Conservation (phyloP, 2,888 invertebrate genomes). For the Nomada hirtipes region DNA sequence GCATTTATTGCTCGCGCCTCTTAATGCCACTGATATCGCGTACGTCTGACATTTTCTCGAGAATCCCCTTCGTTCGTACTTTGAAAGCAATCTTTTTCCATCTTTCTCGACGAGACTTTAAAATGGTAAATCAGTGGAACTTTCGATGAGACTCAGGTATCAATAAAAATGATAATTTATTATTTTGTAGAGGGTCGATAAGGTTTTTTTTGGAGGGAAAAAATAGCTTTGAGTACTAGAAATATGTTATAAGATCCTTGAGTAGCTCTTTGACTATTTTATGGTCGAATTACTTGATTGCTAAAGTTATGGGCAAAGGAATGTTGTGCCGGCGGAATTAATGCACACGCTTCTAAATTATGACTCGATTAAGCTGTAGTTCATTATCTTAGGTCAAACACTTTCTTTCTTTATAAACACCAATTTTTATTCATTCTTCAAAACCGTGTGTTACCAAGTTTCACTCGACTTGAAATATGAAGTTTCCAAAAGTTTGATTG, state of each 20-base stretch:
- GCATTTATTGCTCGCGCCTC: constrained; percentile 18
- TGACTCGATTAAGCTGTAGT: neutral
- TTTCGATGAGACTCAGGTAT: no score
- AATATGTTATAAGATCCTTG: neutral
- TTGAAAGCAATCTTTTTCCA: neutral
- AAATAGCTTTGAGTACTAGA: no score
- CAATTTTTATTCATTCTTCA: no score
- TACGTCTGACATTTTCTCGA: constrained; percentile 36
- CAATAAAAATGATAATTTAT: no score
- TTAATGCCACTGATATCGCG: constrained; percentile 33
- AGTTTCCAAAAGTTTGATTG: neutral
- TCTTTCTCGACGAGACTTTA: neutral
- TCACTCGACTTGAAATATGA: neutral
- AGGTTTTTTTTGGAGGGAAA: neutral
- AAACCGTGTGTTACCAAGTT: no score
- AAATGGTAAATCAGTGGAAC: no score
- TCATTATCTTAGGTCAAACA: neutral
- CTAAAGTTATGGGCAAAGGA: neutral
- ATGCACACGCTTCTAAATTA: neutral
- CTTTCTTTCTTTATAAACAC: no score
- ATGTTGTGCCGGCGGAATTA: neutral
- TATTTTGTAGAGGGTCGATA: neutral
- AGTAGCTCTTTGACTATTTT: constrained; percentile 10
- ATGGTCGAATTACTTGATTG: constrained; percentile 3
- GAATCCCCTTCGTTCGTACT: neutral